Base-by-base conservation (phyloP, 53 echinoderm and acorn worm genomes). In the Holothuria scabra region DNA sequence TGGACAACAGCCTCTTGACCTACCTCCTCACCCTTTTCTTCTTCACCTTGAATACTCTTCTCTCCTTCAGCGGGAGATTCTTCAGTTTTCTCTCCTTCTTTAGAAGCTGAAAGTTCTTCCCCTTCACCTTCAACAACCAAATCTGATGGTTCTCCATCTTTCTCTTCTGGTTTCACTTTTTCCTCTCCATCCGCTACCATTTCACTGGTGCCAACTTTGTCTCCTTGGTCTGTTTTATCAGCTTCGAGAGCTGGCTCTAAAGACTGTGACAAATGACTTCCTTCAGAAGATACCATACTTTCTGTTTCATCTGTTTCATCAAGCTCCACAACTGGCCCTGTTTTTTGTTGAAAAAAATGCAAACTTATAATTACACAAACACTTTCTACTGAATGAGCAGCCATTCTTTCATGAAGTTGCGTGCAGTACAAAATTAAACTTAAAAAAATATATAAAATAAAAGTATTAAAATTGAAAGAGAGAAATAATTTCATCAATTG, bases 261-360 rank as follows among this genome's bases (percentile, higher is more conserved):
- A 28, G 11, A 82, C 58, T 67, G 76, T 31, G 61, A 83, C 78
- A 29, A 30, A 33, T 30, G 48, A 56, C 91, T 93, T 8, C 55
- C 86, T 30, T 91, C 93, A 5, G 93, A 89, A 25, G 78, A 78
- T 18, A 89, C 16, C 37, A 91, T 60, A 56, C 95, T 95, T 19
- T 95, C 93, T 55, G 86, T 79, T 18, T 97, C 94, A 61, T 94
- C 99, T 5, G 88, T 66, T 85, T 99, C 99, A 85, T 91, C 89
- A 25, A 95, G 83, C 81, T 99, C 93, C 23, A 99, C 63, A 2
- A 99, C 89, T 38, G 99, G 99, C 99, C 99, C 95, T 99, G 85
- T 29, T 26, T 52, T 48, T 52, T 16, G 18, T 52, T 52, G 24
- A 12, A 81, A 56, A 29, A 64, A 64, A 64, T 64, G 52, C 41